Percentiles rank a stretch among this genome's conserved stretches.
These are phyloP conservation scores for Melinopterus prodromus DNA, from an alignment of 2,888 invertebrate genomes.

Conservation along the genomic window DNA sequence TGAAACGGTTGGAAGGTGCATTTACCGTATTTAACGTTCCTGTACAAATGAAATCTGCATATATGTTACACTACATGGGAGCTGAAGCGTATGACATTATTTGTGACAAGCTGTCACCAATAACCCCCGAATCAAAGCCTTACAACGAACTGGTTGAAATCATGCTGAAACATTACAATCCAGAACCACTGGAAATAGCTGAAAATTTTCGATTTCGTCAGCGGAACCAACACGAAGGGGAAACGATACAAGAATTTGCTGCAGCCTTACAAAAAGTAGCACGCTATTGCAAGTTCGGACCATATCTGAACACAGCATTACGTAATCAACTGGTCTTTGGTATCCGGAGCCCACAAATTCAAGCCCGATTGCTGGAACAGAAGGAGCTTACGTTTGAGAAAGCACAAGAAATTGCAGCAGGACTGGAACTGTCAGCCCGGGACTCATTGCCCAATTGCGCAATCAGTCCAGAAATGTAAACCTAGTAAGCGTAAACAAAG, in stretches of 20 bases:
- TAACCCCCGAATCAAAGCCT: not conserved
- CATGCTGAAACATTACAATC: conserved; percentile 17
- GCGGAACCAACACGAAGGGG: conserved; percentile 37
- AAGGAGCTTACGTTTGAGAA: conserved; percentile 33
- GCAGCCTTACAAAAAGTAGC: conserved; percentile 31
- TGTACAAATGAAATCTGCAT: conserved; percentile 13
- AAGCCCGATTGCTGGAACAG: conserved; percentile 30
- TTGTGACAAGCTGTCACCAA: conserved; percentile 39
- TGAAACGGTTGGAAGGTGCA: conserved; percentile 5
- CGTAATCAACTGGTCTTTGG: conserved; percentile 39
- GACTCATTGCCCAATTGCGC: conserved; percentile 12
- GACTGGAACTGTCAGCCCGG: conserved; percentile 25
- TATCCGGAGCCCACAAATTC: conserved; percentile 31
- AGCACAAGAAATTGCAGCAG: conserved; percentile 29
- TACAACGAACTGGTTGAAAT: too few species aligned
- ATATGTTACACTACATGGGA: conserved; percentile 37
- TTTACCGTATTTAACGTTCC: conserved; percentile 29
- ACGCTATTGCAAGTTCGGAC: conserved; percentile 33
- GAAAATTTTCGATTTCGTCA: conserved; percentile 45
- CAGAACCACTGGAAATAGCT: conserved; percentile 44
- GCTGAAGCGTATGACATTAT: conserved; percentile 34
- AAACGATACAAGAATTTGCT: too few species aligned
- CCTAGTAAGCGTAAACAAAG: not conserved
- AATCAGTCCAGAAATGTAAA: not conserved
- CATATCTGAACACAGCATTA: conserved; percentile 33